These are phyloP conservation scores for Amphipoea oculea DNA, from an alignment of 2,888 invertebrate species.

Conservation along the genomic window DNA sequence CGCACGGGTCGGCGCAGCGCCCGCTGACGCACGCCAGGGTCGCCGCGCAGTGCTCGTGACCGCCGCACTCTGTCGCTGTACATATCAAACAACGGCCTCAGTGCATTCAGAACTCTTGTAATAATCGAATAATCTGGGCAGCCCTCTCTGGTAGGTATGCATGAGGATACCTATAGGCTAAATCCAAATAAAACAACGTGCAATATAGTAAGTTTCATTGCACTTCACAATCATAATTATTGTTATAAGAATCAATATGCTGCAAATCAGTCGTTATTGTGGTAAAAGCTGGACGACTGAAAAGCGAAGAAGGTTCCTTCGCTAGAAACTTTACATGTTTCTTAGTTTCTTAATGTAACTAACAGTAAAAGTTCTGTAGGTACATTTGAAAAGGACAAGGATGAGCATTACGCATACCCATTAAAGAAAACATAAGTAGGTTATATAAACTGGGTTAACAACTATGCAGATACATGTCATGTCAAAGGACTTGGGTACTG, in stretches of 20 bases:
- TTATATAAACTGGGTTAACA: conserved; percentile 13
- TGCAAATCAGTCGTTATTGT: conserved; percentile 16
- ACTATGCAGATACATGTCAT: conserved; percentile 30
- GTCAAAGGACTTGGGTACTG: conserved; percentile 52
- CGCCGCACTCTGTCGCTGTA: conserved; percentile 95
- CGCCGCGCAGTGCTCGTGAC: conserved; percentile 94
- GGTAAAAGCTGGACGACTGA: neutral
- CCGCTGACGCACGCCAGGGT: conserved; percentile 95
- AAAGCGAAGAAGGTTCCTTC: neutral
- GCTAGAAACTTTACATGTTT: neutral
- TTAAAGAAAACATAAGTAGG: neutral
- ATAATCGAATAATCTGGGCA: neutral
- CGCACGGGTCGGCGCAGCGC: conserved; percentile 95
- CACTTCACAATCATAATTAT: neutral
- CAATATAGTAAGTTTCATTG: conserved; percentile 10
- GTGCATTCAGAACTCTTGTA: conserved; percentile 34
- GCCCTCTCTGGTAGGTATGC: conserved; percentile 6
- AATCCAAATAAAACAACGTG: conserved; percentile 18
- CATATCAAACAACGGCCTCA: conserved; percentile 60
- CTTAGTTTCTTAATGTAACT: neutral
- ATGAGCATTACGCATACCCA: neutral
- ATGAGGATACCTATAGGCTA: conserved; percentile 5
- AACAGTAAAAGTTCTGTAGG: neutral
- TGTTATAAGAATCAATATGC: neutral
- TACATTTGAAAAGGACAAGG: conserved; percentile 1